Base-by-base conservation (phyloP, 2,888 invertebrate genomes). In the Biston stratarius region DNA sequence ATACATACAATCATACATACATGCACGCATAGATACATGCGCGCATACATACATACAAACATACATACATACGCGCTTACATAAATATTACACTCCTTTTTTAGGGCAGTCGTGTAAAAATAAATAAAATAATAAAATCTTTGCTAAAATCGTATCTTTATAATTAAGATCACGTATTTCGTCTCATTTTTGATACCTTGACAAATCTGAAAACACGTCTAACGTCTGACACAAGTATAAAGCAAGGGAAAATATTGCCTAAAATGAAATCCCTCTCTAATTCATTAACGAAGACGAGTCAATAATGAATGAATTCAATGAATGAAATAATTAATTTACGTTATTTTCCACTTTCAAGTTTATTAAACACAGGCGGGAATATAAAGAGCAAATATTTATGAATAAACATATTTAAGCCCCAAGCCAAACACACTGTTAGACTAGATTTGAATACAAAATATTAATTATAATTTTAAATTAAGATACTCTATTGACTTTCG, bases 401-500 rank as follows among this genome's bases (percentile, higher is more conserved):
- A 59, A 47, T 57, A 57, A 59, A 59, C 59, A 59, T 49, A 15
- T 40, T 11, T 42, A 48, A 36, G 24, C 40, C 59, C 40, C 10
- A 33, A 58, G 49, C 40, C 59, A 59, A 24, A 49, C 36, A 58
- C 47, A 2, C 36, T 47, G n/a, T 42, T 38, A 5, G 40, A 59
- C 59, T 59, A 59, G 12, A 59, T 59, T 40, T 42, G 49, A 59
- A 49, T 59, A 61, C 45, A 61, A 53, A 53, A 52, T 51, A 34
- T 52, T 61, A 34, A 61, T 61, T 45, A 36, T 53, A 61, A 53
- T 61, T 61, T 61, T 15, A 53, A 47, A 61, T 61, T 36, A 53
- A 24, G 58, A 58, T 48, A 15, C 15, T 36, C 15, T 53, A 12
- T 61, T 61, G 61, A 52, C 61, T 61, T 52, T 59, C 6, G 11